A percentile compares a stretch with the other conserved stretches of the same genome.
Conservation (phyloP, 2,797 vertebrate genomes). For the Gymnoscopelus microlampas region DNA sequence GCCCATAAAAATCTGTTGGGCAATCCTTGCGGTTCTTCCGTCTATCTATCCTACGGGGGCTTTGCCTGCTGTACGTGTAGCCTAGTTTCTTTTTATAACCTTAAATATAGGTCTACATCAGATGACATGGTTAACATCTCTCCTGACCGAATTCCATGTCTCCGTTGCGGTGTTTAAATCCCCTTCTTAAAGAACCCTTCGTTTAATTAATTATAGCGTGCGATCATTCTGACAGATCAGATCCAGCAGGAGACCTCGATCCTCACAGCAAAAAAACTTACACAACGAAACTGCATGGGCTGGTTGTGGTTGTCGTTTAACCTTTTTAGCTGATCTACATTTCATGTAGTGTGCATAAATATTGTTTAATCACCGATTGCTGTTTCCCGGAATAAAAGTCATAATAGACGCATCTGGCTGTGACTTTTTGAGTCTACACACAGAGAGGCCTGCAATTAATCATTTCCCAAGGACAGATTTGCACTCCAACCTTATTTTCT, state of each 20-base stretch:
- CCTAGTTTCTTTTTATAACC: constrained; percentile 12
- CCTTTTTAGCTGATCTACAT: no score
- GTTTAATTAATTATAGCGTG: background rate
- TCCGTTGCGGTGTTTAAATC: background rate
- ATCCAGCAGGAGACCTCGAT: background rate
- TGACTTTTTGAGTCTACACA: no score
- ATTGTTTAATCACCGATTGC: no score
- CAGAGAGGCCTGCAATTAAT: no score
- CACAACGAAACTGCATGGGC: background rate
- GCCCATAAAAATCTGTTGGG: background rate
- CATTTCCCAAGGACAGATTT: constrained; percentile 27
- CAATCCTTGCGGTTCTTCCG: background rate
- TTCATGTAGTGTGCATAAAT: no score
- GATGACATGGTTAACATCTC: constrained; percentile 44
- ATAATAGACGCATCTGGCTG: no score
- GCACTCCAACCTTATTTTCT: constrained; percentile 36
- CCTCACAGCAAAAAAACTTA: constrained; percentile 47
- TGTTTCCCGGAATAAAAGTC: no score
- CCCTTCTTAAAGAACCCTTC: constrained; percentile 6
- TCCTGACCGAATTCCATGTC: constrained; percentile 21
- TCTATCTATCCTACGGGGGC: constrained; percentile 3
- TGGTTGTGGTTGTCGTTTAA: no score
- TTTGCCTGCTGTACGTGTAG: constrained; percentile 1
- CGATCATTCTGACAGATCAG: no score
- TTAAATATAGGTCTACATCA: constrained; percentile 9